phyloP scores from a whole-genome alignment of 2,113 vertebrate genomes.

The Eleginops maclovinus region DNA sequence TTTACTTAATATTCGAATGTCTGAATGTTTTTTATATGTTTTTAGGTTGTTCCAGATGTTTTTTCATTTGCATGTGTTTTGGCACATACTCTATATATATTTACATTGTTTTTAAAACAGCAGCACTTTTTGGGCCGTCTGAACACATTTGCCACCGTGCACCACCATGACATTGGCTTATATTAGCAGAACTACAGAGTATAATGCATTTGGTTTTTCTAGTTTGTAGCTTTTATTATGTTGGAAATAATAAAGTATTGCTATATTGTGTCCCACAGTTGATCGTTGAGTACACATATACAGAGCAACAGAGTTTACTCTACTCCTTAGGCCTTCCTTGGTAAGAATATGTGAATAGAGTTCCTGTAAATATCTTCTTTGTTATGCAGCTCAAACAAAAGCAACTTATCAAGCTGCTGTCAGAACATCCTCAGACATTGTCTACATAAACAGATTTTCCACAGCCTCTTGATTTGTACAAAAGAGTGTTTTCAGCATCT shows the following conservation, averaged over 20 bases:
- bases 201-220: not conserved
- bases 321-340: not conserved
- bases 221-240: not conserved
- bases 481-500: slow-evolving; percentile 59
- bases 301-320: slow-evolving; percentile 18
- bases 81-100: too few relatives aligned
- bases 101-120: too few relatives aligned
- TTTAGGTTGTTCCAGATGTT: too few relatives aligned
- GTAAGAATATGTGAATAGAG: slow-evolving; percentile 26
- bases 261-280: not conserved
- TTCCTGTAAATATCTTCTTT: slow-evolving; percentile 22
- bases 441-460: slow-evolving; percentile 64
- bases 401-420: slow-evolving; percentile 38
- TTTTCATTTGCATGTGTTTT: too few relatives aligned
- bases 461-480: slow-evolving; percentile 44
- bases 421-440: slow-evolving; percentile 43
- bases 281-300: not conserved
- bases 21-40: too few relatives aligned
- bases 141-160: too few relatives aligned
- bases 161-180: too few relatives aligned
- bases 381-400: slow-evolving; percentile 20
- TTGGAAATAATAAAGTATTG: not conserved
- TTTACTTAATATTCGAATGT: too few relatives aligned
- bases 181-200: not conserved
- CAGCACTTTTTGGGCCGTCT: too few relatives aligned